Evolutionary conservation across 1,140 invertebrate genomes (phyloP).

Genomic region (Drosophila auraria): DNA sequence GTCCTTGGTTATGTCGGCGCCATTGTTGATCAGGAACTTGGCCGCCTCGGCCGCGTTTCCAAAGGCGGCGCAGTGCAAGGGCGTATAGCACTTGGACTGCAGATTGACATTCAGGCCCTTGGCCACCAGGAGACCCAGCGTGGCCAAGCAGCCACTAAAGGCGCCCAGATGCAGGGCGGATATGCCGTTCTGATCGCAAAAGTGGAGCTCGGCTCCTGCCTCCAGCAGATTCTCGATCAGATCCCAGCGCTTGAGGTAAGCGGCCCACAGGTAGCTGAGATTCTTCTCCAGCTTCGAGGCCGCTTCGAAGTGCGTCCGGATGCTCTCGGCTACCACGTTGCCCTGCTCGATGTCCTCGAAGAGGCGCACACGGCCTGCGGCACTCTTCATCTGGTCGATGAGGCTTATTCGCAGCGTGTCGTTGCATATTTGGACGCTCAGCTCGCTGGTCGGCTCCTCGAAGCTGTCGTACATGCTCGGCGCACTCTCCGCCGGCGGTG

Average conservation of each 20-base stretch:
- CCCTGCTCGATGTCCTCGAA: constrained; percentile 90
- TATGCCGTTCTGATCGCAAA: constrained; percentile 89
- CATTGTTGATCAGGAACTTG: constrained; percentile 89
- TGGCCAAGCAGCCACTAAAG: constrained; percentile 90
- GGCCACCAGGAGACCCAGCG: constrained; percentile 89
- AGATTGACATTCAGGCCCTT: constrained; percentile 89
- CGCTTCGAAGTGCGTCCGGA: constrained; percentile 85
- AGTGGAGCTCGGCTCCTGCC: constrained; percentile 89
- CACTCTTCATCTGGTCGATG: constrained; percentile 89
- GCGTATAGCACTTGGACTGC: constrained; percentile 89
- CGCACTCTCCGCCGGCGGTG: constrained; percentile 90
- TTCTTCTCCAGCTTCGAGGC: constrained; percentile 89
- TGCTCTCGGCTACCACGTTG: constrained; percentile 87
- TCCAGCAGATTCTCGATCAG: constrained; percentile 87
- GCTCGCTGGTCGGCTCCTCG: constrained; percentile 89
- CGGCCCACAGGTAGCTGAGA: constrained; percentile 89
- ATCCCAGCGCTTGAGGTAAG: constrained; percentile 89
- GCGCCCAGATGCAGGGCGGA: constrained; percentile 91
- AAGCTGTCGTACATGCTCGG: constrained; percentile 91
- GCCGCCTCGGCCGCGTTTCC: constrained; percentile 91
- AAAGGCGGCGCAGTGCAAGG: constrained; percentile 93
- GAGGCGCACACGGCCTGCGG: constrained; percentile 88
- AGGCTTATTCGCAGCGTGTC: constrained; percentile 90
- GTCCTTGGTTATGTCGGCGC: constrained; percentile 86
- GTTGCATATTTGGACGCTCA: constrained; percentile 90